Evolutionary conservation across 2,888 invertebrate species (phyloP).

Genomic region (Conops quadrifasciatus): DNA sequence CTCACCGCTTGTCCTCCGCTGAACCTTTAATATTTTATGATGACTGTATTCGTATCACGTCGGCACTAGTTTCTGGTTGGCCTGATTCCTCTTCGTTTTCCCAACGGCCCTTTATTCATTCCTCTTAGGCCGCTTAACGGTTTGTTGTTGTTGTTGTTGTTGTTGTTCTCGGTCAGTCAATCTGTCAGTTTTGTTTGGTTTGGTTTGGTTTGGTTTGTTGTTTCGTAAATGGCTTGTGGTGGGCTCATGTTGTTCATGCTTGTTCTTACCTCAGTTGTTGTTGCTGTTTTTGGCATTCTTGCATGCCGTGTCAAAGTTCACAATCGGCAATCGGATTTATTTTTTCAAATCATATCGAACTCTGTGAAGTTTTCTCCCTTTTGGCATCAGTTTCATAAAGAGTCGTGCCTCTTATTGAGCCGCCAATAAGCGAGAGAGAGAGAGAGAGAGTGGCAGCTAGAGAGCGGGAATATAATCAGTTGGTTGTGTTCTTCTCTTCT

Average conservation of each 20-base stretch:
- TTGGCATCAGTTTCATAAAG: background rate
- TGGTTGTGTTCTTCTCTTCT: no score
- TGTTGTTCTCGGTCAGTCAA: background rate
- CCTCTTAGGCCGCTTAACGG: background rate
- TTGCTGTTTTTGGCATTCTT: constrained; percentile 36
- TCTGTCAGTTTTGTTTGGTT: constrained; percentile 17
- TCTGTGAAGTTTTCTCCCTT: constrained; percentile 32
- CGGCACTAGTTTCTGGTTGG: background rate
- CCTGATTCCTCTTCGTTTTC: no score
- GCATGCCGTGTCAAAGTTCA: constrained; percentile 38
- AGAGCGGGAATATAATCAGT: no score
- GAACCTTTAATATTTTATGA: constrained; percentile 53
- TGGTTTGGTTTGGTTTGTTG: constrained; percentile 5
- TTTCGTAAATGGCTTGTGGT: constrained; percentile 37
- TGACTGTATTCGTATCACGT: constrained; percentile 60
- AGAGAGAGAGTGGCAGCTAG: no score
- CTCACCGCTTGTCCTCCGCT: constrained; percentile 11
- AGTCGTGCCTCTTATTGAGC: no score
- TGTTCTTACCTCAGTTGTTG: background rate
- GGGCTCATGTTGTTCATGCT: background rate
- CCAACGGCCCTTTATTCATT: no score
- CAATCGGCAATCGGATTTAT: constrained; percentile 41
- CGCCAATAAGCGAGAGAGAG: no score
- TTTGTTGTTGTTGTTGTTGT: background rate
- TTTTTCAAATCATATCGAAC: constrained; percentile 41